Evolutionary conservation across 1,140 invertebrate species (phyloP).

Genomic region (Micrasema minimum): DNA sequence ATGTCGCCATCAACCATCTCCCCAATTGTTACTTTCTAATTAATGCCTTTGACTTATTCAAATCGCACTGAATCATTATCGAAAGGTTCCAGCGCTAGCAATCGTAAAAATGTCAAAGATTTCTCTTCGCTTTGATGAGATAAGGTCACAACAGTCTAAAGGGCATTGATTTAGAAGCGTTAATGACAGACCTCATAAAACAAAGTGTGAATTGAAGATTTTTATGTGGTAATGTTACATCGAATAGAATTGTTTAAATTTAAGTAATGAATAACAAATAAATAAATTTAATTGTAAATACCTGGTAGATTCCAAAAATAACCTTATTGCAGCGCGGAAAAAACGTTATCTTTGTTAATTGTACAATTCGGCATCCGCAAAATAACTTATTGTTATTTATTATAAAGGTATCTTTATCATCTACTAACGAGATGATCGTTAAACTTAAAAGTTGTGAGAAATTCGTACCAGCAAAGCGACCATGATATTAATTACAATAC

Average conservation of each 20-base stretch:
- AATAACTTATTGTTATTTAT: too few species aligned
- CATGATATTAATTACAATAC: conserved; percentile 5
- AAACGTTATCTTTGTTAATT: not conserved
- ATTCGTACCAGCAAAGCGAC: conserved; percentile 6
- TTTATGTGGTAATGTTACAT: not conserved
- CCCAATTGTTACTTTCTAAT: conserved; percentile 32
- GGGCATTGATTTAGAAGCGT: not conserved
- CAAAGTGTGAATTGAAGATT: not conserved
- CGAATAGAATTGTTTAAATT: not conserved
- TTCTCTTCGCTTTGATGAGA: conserved; percentile 15
- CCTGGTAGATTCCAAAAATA: not conserved
- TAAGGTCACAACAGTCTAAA: not conserved
- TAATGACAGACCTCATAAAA: not conserved
- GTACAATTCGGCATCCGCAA: not conserved
- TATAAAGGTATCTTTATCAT: too few species aligned
- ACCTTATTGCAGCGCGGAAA: not conserved
- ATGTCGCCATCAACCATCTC: conserved; percentile 20
- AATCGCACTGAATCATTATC: conserved; percentile 15
- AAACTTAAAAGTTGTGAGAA: conserved; percentile 13
- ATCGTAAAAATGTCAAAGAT: conserved; percentile 29
- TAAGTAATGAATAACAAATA: not conserved
- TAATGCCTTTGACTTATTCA: conserved; percentile 1
- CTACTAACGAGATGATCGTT: conserved; percentile 15
- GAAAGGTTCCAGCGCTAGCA: not conserved
- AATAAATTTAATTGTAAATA: not conserved